Percentiles rank a stretch among this genome's conserved stretches.
Evolutionary conservation across 2,113 vertebrate genomes (phyloP).

Genomic region (Muntiacus muntjak): DNA sequence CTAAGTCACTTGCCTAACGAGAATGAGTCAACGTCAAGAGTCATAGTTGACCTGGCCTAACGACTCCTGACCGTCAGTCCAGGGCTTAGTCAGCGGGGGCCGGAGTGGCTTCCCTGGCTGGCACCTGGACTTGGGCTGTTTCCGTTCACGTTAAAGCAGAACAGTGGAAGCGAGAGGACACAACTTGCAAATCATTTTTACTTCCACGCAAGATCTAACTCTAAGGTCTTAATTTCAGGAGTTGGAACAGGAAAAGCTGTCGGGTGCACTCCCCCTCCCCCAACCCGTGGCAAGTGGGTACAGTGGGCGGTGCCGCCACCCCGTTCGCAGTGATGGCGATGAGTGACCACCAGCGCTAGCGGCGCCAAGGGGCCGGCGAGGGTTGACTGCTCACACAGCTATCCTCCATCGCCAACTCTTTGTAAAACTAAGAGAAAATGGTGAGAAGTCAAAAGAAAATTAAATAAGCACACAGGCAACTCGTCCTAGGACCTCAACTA

Average conservation of each 20-base stretch:
- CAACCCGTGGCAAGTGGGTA: not conserved
- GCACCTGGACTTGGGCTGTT: conserved; percentile 43
- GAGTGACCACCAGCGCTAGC: conserved; percentile 26
- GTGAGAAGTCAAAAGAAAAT: conserved; percentile 39
- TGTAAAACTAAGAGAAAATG: conserved; percentile 51
- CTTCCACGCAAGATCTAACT: not conserved
- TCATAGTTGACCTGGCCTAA: conserved; percentile 51
- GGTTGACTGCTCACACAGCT: not conserved
- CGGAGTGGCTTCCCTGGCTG: conserved; percentile 59
- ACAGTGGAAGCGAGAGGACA: not conserved
- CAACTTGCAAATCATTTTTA: not conserved
- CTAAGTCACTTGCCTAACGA: conserved; percentile 34
- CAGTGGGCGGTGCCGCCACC: not conserved
- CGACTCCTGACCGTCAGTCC: conserved; percentile 43
- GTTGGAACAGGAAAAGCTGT: not conserved
- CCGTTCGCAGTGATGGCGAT: not conserved
- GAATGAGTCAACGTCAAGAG: conserved; percentile 63
- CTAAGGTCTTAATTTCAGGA: not conserved
- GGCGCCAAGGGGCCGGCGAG: not conserved
- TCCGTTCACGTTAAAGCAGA: not conserved
- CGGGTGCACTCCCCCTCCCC: not conserved
- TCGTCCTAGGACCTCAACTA: conserved; percentile 9
- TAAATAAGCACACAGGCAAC: conserved; percentile 27
- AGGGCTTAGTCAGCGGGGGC: conserved; percentile 64
- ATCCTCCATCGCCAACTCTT: not conserved